Percentiles rank a stretch among this genome's conserved stretches.
These are phyloP conservation scores for Otolemur crassicaudatus DNA, from an alignment of 2,797 vertebrate genomes.

Conservation along the genomic window DNA sequence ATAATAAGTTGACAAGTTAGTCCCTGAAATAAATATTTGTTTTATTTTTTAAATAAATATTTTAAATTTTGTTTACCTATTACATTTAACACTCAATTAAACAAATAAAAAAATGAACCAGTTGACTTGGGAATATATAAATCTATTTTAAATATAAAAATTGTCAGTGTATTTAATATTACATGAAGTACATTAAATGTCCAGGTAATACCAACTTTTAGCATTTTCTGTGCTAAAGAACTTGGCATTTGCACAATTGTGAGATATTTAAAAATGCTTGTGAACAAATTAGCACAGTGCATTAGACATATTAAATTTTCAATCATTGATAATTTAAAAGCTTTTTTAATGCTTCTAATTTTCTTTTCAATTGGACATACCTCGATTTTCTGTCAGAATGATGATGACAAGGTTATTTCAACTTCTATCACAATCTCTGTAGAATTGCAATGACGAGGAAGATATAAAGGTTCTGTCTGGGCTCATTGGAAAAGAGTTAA, in stretches of 20 bases:
- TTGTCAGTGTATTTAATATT: neutral
- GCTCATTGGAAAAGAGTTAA: neutral
- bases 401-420: neutral
- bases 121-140: neutral
- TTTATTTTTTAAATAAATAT: neutral
- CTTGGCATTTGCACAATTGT: neutral
- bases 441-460: neutral
- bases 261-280: neutral
- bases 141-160: neutral
- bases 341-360: neutral
- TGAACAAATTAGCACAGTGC: neutral
- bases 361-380: neutral
- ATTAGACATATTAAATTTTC: neutral
- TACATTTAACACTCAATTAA: neutral
- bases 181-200: neutral
- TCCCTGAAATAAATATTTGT: neutral
- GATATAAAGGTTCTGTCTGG: neutral
- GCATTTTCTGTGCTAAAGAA: neutral
- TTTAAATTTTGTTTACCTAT: neutral
- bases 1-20: neutral
- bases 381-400: slow-evolving; percentile 21
- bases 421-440: neutral
- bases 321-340: neutral
- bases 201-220: neutral
- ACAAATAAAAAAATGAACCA: neutral